Conservation (phyloP, 2,113 vertebrate species). For the Prietella phreatophila region DNA sequence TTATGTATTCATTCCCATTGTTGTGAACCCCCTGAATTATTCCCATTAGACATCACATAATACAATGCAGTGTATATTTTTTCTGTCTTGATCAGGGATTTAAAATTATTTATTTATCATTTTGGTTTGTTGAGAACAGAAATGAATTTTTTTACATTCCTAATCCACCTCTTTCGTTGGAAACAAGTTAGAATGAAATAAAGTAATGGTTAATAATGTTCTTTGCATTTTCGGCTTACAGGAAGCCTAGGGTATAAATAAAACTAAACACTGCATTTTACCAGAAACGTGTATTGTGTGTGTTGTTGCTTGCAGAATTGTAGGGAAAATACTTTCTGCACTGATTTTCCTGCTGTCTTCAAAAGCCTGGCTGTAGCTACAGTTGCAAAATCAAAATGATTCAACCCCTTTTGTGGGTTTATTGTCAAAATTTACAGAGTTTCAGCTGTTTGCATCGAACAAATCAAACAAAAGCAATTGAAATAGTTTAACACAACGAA, state of each 20-base stretch:
- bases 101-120: background rate
- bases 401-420: no score
- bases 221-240: background rate
- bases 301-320: background rate
- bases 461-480: no score
- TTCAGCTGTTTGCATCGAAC: no score
- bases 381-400: no score
- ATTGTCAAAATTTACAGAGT: no score
- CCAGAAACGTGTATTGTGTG: background rate
- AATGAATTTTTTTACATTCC: background rate
- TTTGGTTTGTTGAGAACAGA: background rate
- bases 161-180: background rate
- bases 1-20: background rate
- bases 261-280: background rate
- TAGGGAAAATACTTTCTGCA: background rate
- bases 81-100: background rate
- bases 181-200: background rate
- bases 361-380: background rate
- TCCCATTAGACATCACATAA: background rate
- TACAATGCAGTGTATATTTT: background rate
- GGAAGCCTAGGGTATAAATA: background rate
- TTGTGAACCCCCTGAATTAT: background rate
- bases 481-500: no score
- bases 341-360: background rate
- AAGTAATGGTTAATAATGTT: background rate